Evolutionary conservation across 2,888 invertebrate genomes (phyloP).

Genomic region (Lacanobia oleracea): DNA sequence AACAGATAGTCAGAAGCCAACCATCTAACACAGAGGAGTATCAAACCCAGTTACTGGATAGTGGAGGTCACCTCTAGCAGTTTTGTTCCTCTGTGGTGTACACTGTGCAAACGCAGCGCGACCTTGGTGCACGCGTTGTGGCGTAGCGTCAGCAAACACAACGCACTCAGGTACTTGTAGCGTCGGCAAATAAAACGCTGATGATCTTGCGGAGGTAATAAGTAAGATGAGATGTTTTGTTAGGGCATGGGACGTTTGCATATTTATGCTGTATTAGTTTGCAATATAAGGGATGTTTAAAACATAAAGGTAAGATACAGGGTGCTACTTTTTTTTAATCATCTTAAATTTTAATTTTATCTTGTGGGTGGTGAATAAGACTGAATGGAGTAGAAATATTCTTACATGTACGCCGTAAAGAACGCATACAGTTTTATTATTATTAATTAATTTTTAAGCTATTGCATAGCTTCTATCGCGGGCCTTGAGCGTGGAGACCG

Average conservation of each 20-base stretch:
- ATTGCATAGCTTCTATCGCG: too few species aligned
- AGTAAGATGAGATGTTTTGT: conserved; percentile 2
- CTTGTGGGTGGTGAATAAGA: too few species aligned
- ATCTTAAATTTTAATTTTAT: not conserved
- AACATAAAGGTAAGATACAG: not conserved
- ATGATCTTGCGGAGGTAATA: conserved; percentile 1
- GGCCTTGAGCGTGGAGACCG: too few species aligned
- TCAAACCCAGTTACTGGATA: not conserved
- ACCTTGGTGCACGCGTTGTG: conserved; percentile 58
- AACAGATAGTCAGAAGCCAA: not conserved
- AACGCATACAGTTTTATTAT: too few species aligned
- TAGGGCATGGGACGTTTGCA: too few species aligned
- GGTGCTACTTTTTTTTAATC: not conserved
- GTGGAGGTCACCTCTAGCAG: not conserved
- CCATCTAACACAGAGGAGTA: not conserved
- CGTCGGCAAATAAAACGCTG: conserved; percentile 51
- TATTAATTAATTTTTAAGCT: too few species aligned
- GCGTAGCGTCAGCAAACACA: conserved; percentile 58
- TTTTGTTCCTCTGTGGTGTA: not conserved
- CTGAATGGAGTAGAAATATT: too few species aligned
- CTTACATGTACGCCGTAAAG: too few species aligned
- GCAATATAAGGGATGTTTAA: not conserved
- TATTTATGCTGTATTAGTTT: not conserved
- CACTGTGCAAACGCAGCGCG: conserved; percentile 55
- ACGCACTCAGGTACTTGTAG: conserved; percentile 30